phyloP scores from a whole-genome alignment of 30 jellyfish, hydroid and myxozoan genomes.

The Aurelia aurita complex sp. Pacific region DNA sequence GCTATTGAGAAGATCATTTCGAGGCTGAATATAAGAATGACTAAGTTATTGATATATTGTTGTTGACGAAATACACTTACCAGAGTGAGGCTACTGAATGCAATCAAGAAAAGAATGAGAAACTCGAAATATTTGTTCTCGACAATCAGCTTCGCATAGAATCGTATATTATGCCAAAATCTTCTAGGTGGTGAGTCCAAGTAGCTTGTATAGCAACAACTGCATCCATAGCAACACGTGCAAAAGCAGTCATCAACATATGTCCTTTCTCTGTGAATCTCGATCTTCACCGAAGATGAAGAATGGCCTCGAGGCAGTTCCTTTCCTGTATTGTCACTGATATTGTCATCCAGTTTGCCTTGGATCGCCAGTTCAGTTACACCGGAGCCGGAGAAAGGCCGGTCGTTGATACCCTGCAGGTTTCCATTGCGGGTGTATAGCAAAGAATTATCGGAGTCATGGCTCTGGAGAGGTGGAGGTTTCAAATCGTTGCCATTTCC shows the following conservation, averaged over 20 bases:
- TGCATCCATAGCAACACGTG: slow-evolving; percentile 81
- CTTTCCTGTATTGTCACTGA: slow-evolving; percentile 63
- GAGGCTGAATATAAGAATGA: no score
- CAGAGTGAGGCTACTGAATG: slow-evolving; percentile 99
- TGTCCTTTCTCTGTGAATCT: slow-evolving; percentile 91
- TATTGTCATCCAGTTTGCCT: slow-evolving; percentile 70
- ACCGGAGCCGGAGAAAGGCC: slow-evolving; percentile 82
- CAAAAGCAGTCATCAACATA: slow-evolving; percentile 98
- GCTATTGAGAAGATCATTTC: no score
- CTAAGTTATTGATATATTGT: no score
- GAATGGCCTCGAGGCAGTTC: slow-evolving; percentile 88
- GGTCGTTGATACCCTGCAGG: slow-evolving; percentile 51
- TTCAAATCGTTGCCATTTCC: slow-evolving; percentile 53
- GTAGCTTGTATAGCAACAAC: slow-evolving; percentile 95
- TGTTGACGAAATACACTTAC: slow-evolving; percentile 44
- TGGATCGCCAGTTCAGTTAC: slow-evolving; percentile 89
- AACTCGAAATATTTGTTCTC: slow-evolving; percentile 97
- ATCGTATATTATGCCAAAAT: slow-evolving; percentile 94
- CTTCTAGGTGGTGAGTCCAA: slow-evolving; percentile 96
- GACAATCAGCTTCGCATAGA: slow-evolving; percentile 61
- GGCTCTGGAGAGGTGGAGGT: slow-evolving; percentile 66
- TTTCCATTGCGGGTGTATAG: slow-evolving; percentile 72
- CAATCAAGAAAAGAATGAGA: slow-evolving; percentile 90
- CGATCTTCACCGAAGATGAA: slow-evolving; percentile 95
- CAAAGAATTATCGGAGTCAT: slow-evolving; percentile 53